phyloP scores from a whole-genome alignment of 2,797 vertebrate species.

The Apogon hyalosoma region DNA sequence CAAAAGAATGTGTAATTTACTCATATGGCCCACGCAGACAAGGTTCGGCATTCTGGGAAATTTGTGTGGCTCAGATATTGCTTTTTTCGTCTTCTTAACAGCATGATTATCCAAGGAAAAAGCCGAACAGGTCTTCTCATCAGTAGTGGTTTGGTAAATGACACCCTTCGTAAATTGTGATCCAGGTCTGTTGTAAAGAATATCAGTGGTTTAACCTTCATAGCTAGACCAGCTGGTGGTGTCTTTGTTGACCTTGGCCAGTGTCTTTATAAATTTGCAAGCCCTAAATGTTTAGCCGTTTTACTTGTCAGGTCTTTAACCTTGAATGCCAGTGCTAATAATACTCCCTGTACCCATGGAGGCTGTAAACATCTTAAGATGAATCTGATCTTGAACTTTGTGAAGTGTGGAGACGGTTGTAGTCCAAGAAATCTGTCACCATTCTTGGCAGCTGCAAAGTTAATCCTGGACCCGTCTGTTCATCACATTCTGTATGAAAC shows the following conservation, averaged over 20 bases:
- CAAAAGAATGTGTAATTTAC: conserved; percentile 77
- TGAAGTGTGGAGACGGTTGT: conserved; percentile 63
- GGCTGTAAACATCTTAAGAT: conserved; percentile 62
- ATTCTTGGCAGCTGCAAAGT: conserved; percentile 53
- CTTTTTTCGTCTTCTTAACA: conserved; percentile 17
- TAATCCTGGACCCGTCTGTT: conserved; percentile 36
- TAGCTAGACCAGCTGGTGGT: conserved; percentile 1
- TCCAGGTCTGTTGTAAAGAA: not conserved
- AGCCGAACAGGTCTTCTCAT: conserved; percentile 1
- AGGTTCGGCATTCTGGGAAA: conserved; percentile 33
- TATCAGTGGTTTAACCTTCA: conserved; percentile 14
- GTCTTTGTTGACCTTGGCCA: conserved; percentile 47
- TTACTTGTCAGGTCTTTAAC: conserved; percentile 55
- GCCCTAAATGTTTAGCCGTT: conserved; percentile 52
- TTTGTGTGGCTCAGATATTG: conserved; percentile 23
- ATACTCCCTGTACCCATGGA: conserved; percentile 58
- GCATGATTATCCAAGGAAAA: conserved; percentile 9
- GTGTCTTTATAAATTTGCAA: conserved; percentile 50
- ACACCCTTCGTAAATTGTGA: not conserved
- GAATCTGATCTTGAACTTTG: conserved; percentile 60
- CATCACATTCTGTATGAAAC: conserved; percentile 14
- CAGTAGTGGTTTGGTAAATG: not conserved
- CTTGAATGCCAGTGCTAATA: conserved; percentile 63
- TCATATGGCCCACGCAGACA: conserved; percentile 45
- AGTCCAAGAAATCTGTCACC: conserved; percentile 67